A percentile compares a stretch with the other conserved stretches of the same genome.
Conservation (phyloP, 1,140 invertebrate genomes). For the Orius insidiosus region DNA sequence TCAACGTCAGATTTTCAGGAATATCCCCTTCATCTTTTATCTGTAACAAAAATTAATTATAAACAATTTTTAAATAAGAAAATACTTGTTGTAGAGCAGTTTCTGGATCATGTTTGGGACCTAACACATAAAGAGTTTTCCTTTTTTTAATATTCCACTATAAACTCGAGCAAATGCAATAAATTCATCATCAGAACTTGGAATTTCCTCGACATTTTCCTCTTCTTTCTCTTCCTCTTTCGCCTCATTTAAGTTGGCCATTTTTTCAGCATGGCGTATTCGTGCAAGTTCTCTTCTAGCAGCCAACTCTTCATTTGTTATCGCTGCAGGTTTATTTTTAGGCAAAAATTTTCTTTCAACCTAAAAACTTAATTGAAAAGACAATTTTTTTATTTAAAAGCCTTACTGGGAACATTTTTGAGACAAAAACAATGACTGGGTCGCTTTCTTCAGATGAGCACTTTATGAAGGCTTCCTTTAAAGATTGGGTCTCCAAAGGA, state of each 20-base stretch:
- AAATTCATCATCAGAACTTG: conserved; percentile 45
- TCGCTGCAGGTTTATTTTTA: conserved; percentile 47
- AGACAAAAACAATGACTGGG: conserved; percentile 79
- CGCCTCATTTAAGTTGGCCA: conserved; percentile 22
- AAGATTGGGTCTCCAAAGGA: conserved; percentile 44
- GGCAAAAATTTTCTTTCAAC: conserved; percentile 45
- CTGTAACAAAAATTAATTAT: conserved; percentile 12
- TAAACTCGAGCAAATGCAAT: conserved; percentile 89
- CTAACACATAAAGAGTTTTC: conserved; percentile 61
- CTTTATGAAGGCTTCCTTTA: conserved; percentile 58
- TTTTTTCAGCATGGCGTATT: conserved; percentile 16
- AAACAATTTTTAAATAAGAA: conserved; percentile 6
- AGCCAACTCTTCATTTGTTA: conserved; percentile 60
- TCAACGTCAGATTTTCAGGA: conserved; percentile 36
- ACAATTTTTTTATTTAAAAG: conserved; percentile 6
- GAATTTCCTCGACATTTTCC: conserved; percentile 19
- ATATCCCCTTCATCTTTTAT: conserved; percentile 28
- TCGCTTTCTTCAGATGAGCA: conserved; percentile 46
- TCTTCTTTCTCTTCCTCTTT: background rate
- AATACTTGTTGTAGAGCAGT: conserved; percentile 31
- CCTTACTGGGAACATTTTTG: conserved; percentile 79
- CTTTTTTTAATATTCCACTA: conserved; percentile 65
- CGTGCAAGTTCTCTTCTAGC: conserved; percentile 48
- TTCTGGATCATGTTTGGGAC: conserved; percentile 75
- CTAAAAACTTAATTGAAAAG: conserved; percentile 12